Evolutionary conservation across 23 tunicate genomes (phyloP), one percentile per base, ranked within the genome.

Genomic region (Styela clava): DNA sequence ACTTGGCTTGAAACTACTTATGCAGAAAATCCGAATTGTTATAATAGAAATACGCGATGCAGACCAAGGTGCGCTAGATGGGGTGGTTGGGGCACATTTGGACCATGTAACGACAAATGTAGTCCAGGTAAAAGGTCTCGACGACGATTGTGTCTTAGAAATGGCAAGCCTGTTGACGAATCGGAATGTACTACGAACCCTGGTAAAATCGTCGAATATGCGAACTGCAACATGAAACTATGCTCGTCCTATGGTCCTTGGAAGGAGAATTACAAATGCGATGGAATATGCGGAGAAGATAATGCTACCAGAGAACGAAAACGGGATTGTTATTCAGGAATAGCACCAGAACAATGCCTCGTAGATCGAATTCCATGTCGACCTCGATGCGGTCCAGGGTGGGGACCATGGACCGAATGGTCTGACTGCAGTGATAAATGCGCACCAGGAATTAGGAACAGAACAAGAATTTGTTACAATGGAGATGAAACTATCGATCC

Each of bases 351-450:
- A 25, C 24, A 22, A 27, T 67, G 71, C 0, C 31, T 67, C 16
- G 31, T 29, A 1, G 30, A 27, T 27, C 19, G 31, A n/a, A 67
- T 67, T 18, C 31, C 71, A 0, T 67, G 71, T 29, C 31, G 30
- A 29, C 71, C 71, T 0, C 31, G 31, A 0, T 67, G 71, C 31
- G 71, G 71, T 25, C 30, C 31, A 22, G 71, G 30, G 12, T 67
- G 71, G 71, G 71, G 71, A 25, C 71, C 71, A 1, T 67, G 71
- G 71, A 67, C 31, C 16, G 31, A 27, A 67, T 67, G 71, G 71
- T 18, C 71, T 16, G 23, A 16, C 23, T 67, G 71, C 0, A 18
- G 23, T 29, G 71, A 67, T 25, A 67, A 25, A 29, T 67, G 71
- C 71, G 71, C 23, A 12, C 71, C 71, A 22, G 71, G 71, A 18